These are phyloP conservation scores for Dryococelus australis DNA, from an alignment of 2,888 invertebrate genomes.

Conservation along the genomic window DNA sequence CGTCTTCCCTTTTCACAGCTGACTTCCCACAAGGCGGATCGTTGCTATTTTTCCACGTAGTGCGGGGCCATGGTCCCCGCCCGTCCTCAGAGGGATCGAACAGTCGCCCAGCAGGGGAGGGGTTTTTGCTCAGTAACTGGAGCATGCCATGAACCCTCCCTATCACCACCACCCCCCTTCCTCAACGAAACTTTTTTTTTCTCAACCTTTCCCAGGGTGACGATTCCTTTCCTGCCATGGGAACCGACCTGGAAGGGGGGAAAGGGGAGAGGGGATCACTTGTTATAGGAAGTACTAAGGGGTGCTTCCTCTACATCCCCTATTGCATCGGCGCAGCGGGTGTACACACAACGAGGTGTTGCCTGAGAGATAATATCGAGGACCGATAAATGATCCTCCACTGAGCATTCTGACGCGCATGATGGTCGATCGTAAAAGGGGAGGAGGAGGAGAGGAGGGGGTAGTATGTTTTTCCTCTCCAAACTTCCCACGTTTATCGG, in stretches of 20 bases:
- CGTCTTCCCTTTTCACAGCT: neutral
- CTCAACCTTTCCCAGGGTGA: neutral
- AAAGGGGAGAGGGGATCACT: neutral
- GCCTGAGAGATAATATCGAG: neutral
- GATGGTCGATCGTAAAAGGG: no score
- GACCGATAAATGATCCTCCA: conserved; percentile 5
- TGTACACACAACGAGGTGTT: neutral
- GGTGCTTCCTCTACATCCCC: neutral
- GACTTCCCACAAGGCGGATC: neutral
- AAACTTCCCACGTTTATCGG: neutral
- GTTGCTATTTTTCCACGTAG: neutral
- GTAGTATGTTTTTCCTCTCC: no score
- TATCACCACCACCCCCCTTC: neutral
- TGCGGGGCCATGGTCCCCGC: neutral
- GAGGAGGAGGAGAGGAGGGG: no score
- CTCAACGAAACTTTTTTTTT: no score
- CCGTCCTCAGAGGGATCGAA: neutral
- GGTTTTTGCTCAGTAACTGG: neutral
- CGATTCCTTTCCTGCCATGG: neutral
- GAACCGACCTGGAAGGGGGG: neutral
- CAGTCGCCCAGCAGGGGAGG: neutral
- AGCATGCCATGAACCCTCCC: neutral
- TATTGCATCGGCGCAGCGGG: neutral
- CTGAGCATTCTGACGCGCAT: neutral
- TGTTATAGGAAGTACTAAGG: neutral